Base-by-base conservation (phyloP, 2,888 invertebrate species). In the Megamerina dolium region DNA sequence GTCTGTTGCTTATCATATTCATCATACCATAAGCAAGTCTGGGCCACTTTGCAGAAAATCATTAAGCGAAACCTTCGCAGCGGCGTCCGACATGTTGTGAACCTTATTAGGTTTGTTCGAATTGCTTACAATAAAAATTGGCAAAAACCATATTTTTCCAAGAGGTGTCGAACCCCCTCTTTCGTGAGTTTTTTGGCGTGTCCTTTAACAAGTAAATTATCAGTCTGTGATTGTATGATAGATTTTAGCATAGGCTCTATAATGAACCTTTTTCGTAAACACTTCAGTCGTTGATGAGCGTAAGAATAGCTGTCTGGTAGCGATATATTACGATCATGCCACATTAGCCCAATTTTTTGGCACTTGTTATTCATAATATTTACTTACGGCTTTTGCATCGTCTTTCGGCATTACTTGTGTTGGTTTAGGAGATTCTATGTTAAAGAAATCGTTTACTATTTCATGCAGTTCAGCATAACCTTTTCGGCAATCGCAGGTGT, bases 61-160 rank as follows among this genome's bases (percentile, higher is more conserved):
- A 34, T 65, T 65, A 5, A 64, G 38, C 1, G 51, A 53, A 1
- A 46, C 19, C 14, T 52, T 56, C 0, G 60, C 59, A 1, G 61
- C 63, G 3, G 61, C 60, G 39, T 66, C 61, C 47, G 51, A 63
- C 1, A 65, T 63, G 4, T 64, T 42, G 13, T 62, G 45, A 2
- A 57, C 29, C 44, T 56, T 51, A 8, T 48, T 50, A 1, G 49
- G 52, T 36, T 64, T 60, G 40, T 49, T 53, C 16, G 53, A 43
- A 23, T 54, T 49, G 8, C 9, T 23, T 1, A 26, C 37, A 5
- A 43, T 26, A 14, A n/a, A n/a, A n/a, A n/a, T n/a, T n/a, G n/a
- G n/a, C n/a, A n/a, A n/a, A n/a, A n/a, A n/a, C n/a, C n/a, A n/a
- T n/a, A n/a, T n/a, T n/a, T n/a, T n/a, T 36, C 26, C 12, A 2